Conservation (phyloP, 1,140 invertebrate genomes). For the Drosophila neocordata region DNA sequence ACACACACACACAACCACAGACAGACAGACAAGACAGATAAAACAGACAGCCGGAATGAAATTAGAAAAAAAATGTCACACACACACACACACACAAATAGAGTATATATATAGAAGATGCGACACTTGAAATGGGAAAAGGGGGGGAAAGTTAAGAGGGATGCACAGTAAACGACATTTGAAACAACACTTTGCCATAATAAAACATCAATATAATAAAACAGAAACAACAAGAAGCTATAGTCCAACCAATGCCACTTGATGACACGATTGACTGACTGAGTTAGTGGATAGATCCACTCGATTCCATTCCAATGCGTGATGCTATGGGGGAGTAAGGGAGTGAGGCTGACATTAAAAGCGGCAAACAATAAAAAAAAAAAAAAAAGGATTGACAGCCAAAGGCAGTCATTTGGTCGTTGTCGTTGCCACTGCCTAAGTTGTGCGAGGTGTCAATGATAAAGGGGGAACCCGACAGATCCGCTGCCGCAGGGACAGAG, state of each 20-base stretch:
- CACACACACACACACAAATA: background rate
- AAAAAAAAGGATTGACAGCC: slow-evolving; percentile 57
- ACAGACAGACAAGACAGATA: too few relatives aligned
- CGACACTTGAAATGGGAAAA: slow-evolving; percentile 35
- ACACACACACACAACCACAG: too few relatives aligned
- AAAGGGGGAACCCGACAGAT: background rate
- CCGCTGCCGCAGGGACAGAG: slow-evolving; percentile 13
- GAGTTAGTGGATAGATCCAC: slow-evolving; percentile 51
- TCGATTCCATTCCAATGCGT: slow-evolving; percentile 24
- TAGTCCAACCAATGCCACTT: slow-evolving; percentile 44
- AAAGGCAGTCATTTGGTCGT: slow-evolving; percentile 20
- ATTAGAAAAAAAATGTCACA: slow-evolving; percentile 18
- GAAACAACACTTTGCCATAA: slow-evolving; percentile 68
- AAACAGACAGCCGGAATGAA: slow-evolving; percentile 9
- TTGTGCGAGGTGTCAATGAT: slow-evolving; percentile 44
- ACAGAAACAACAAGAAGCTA: slow-evolving; percentile 25
- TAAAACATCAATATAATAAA: slow-evolving; percentile 70
- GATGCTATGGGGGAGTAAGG: background rate
- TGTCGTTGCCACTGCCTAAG: slow-evolving; percentile 35
- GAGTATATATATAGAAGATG: slow-evolving; percentile 10
- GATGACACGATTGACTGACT: slow-evolving; percentile 58
- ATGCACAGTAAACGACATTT: slow-evolving; percentile 50
- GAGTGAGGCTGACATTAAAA: slow-evolving; percentile 26
- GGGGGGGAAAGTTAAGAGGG: background rate
- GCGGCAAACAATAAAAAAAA: slow-evolving; percentile 61